Percentiles rank a stretch among this genome's conserved stretches.
These are phyloP conservation scores for Meleagris gallopavo DNA, from an alignment of 2,113 vertebrate genomes.

Conservation along the genomic window DNA sequence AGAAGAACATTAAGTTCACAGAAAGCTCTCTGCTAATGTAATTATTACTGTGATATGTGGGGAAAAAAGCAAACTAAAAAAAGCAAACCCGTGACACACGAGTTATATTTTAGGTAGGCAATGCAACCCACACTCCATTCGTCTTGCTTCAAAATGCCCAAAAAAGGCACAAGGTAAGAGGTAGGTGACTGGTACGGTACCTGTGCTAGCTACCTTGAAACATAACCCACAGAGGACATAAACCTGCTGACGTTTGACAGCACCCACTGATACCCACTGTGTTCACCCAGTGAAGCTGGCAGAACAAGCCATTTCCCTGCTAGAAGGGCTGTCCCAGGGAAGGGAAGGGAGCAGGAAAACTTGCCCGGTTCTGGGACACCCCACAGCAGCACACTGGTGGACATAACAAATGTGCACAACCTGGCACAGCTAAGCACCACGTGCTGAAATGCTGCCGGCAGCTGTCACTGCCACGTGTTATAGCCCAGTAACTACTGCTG, in stretches of 20 bases:
- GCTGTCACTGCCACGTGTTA: neutral
- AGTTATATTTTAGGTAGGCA: neutral
- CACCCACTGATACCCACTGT: neutral
- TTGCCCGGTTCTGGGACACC: neutral
- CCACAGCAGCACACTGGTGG: fast-evolving
- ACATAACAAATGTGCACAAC: fast-evolving
- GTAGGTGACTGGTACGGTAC: neutral
- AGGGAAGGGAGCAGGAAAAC: neutral
- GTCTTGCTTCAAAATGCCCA: neutral
- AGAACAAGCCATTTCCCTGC: neutral
- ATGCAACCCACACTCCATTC: neutral
- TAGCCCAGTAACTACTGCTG: neutral
- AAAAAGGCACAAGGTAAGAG: neutral
- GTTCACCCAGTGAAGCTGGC: neutral
- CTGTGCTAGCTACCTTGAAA: neutral
- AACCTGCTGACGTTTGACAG: neutral
- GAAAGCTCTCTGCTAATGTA: constrained; percentile 69
- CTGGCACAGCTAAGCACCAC: neutral
- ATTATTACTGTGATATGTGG: constrained; percentile 67
- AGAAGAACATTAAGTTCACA: constrained; percentile 76
- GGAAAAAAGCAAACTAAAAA: constrained; percentile 1
- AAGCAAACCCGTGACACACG: neutral
- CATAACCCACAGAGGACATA: neutral
- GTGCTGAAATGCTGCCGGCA: neutral
- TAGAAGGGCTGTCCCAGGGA: neutral